Evolutionary conservation across 2,113 vertebrate species (phyloP).

Genomic region (Propithecus coquereli): DNA sequence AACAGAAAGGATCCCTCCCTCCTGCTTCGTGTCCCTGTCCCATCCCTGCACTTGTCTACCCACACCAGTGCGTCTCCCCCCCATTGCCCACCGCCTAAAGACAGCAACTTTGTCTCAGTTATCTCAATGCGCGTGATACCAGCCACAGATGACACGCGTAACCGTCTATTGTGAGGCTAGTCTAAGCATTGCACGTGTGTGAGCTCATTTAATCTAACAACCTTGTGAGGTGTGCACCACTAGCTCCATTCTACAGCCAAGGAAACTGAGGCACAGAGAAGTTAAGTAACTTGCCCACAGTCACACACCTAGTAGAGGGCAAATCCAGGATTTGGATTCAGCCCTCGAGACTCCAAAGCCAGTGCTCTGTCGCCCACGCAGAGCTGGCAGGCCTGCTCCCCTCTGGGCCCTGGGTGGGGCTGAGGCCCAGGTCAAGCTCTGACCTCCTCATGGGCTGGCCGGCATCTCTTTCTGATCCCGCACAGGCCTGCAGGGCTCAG

Average conservation of each 20-base stretch:
- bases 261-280: not conserved
- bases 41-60: not conserved
- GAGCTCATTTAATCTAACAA: not conserved
- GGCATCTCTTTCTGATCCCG: not conserved
- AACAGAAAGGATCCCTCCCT: not conserved
- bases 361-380: not conserved
- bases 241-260: not conserved
- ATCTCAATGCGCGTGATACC: not conserved
- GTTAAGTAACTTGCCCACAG: not conserved
- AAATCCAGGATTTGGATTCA: not conserved
- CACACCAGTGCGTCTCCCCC: not conserved
- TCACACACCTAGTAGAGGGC: not conserved
- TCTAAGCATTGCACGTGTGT: not conserved
- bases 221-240: not conserved
- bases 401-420: not conserved
- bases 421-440: not conserved
- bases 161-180: not conserved
- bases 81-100: not conserved
- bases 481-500: not conserved
- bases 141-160: not conserved
- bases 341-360: not conserved
- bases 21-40: not conserved
- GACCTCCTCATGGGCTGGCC: not conserved
- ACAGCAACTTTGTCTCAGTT: not conserved
- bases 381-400: not conserved